phyloP scores from a whole-genome alignment of 2,888 invertebrate species.

The Microplitis manilae region DNA sequence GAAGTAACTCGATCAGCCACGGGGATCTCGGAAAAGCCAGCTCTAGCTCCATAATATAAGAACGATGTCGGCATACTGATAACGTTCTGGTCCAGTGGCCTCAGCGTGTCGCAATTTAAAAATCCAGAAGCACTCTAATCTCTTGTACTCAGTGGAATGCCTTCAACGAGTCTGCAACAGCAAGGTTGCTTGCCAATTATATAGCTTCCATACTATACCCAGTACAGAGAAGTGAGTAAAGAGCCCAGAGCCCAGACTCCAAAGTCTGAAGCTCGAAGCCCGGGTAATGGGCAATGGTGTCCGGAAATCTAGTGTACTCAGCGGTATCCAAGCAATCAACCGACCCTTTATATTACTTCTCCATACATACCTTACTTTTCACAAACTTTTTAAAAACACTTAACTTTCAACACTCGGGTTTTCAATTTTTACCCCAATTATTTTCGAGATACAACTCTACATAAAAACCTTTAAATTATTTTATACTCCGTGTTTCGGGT shows the following conservation, averaged over 20 bases:
- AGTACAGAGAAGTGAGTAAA: background rate
- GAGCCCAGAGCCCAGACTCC: background rate
- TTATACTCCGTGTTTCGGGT: too few relatives aligned
- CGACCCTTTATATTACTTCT: conserved; percentile 6
- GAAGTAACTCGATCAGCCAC: conserved; percentile 28
- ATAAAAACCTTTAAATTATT: too few relatives aligned
- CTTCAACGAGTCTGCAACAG: conserved; percentile 17
- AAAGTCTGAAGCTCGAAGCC: too few relatives aligned
- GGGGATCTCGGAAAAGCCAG: conserved; percentile 20
- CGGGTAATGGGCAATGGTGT: conserved; percentile 23
- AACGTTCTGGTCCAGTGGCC: conserved; percentile 44
- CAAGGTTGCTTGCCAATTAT: conserved; percentile 30
- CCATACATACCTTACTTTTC: background rate
- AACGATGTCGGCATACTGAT: conserved; percentile 48
- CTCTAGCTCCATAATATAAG: background rate
- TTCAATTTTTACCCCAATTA: background rate
- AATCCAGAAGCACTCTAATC: conserved; percentile 44
- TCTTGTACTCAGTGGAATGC: conserved; percentile 23
- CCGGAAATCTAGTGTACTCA: conserved; percentile 22
- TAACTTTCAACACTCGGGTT: background rate
- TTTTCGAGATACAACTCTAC: too few relatives aligned
- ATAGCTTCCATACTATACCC: conserved; percentile 14
- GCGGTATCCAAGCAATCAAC: conserved; percentile 21
- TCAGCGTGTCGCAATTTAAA: conserved; percentile 45
- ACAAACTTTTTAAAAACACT: background rate